These are phyloP conservation scores for Habroteleia sp. DNA, from an alignment of 2,888 invertebrate species.

Conservation along the genomic window DNA sequence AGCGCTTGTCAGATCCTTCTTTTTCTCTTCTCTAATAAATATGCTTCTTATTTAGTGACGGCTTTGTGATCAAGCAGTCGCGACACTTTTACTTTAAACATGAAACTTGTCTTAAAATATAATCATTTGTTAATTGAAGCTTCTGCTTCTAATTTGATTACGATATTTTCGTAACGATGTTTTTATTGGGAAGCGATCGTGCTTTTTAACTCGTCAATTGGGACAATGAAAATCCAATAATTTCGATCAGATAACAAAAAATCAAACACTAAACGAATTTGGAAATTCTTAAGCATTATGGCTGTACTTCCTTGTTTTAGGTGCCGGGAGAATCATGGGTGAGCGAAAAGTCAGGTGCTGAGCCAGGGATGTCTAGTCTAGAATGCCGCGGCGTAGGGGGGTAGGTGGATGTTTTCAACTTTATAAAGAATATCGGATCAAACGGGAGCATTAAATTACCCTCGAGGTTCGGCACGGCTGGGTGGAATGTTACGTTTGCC, in stretches of 20 bases:
- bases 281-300: conserved; percentile 46
- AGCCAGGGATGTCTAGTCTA: conserved; percentile 27
- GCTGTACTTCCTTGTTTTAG: conserved; percentile 62
- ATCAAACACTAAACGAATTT: conserved; percentile 61
- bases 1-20: conserved; percentile 1
- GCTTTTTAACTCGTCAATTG: conserved; percentile 37
- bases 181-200: conserved; percentile 49
- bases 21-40: conserved; percentile 8
- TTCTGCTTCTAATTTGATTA: neutral
- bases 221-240: conserved; percentile 56
- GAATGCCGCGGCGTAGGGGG: conserved; percentile 33
- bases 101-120: too few species aligned
- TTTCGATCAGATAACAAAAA: conserved; percentile 30
- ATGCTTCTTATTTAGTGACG: conserved; percentile 11
- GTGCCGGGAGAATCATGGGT: too few species aligned
- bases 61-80: neutral
- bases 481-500: conserved; percentile 67
- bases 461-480: conserved; percentile 65
- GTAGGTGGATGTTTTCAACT: conserved; percentile 66
- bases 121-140: neutral
- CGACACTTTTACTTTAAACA: conserved; percentile 20
- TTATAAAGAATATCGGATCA: conserved; percentile 76
- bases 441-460: conserved; percentile 75
- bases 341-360: conserved; percentile 50
- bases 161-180: conserved; percentile 43